Evolutionary conservation across 2,113 vertebrate genomes (phyloP), one percentile per base, ranked within the genome.

Genomic region (Tetrax tetrax): DNA sequence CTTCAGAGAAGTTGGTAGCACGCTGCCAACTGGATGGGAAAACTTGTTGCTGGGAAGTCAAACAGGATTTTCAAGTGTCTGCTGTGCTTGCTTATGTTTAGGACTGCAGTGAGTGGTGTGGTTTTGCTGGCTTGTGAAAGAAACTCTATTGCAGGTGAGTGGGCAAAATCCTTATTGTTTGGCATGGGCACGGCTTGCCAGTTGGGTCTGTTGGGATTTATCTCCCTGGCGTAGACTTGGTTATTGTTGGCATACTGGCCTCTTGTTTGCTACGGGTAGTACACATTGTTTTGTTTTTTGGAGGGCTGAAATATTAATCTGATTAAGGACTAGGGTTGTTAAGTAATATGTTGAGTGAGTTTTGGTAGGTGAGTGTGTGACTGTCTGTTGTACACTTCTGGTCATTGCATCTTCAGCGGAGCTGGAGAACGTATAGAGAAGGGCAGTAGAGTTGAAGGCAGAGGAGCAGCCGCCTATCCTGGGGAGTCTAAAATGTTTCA

Each of bases 61-160:
- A 81, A 77, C 63, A 86, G 89, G 93, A 81, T 66, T 92, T 95
- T 86, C 74, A 23, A 21, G 83, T 83, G 51, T 61, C 83, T 93
- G 45, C 71, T 2, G 7, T 7, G 28, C 61, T 85, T 33, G 27
- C 33, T 69, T 11, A 12, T 6, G 48, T 72, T 76, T 6, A 35
- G 82, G 38, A 85, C 59, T 2, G 4, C 66, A 37, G 45, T 1
- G n/a, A 88, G 70, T 5, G 25, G 17, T 54, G 71, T 88, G 86
- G 28, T 3, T 3, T 43, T 63, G 31, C 71, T 69, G 38, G 33
- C 88, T 80, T 64, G 24, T 72, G 90, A 69, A 60, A 89, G 69
- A 56, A 95, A 43, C 45, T 81, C 41, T 23, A 48, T 19, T 43
- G 31, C 56, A 64, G 81, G 61, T 31, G 27, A 75, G 66, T 66